Evolutionary conservation across 2,797 vertebrate genomes (phyloP).

Genomic region (Psittacula echo): DNA sequence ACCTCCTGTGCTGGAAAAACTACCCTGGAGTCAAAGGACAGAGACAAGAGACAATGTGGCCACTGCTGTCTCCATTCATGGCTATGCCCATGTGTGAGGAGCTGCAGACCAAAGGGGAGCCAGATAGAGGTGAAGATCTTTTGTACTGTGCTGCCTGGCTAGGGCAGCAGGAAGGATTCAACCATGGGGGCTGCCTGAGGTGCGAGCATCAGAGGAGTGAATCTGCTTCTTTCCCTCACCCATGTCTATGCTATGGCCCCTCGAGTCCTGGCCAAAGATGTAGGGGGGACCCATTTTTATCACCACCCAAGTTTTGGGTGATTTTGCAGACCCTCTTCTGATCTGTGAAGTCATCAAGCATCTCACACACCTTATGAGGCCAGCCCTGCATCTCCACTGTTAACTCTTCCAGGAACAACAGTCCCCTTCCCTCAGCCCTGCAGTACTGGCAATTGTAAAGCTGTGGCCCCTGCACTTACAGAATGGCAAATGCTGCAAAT

Average conservation of each 20-base stretch:
- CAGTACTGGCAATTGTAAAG: not conserved
- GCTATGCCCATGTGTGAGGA: not conserved
- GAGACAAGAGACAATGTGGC: not conserved
- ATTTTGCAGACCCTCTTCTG: not conserved
- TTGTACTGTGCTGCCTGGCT: not conserved
- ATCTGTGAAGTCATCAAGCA: not conserved
- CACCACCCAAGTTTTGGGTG: not conserved
- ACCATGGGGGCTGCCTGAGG: rapidly evolving
- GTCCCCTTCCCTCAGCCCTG: not conserved
- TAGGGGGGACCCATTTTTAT: rapidly evolving
- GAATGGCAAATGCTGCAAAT: not conserved
- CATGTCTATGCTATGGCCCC: no score
- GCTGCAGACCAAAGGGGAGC: not conserved
- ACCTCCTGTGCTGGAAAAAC: conserved; percentile 2
- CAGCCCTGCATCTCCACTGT: not conserved
- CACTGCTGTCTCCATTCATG: not conserved
- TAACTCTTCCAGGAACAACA: not conserved
- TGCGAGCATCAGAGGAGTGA: not conserved
- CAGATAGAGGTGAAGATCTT: not conserved
- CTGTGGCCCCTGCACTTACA: not conserved
- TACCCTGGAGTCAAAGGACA: not conserved
- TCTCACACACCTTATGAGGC: not conserved
- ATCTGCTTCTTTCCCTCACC: not conserved
- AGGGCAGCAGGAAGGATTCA: not conserved
- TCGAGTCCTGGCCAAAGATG: not conserved